These are phyloP conservation scores for Stratiomys singularior DNA, from an alignment of 2,888 invertebrate species.

Conservation along the genomic window DNA sequence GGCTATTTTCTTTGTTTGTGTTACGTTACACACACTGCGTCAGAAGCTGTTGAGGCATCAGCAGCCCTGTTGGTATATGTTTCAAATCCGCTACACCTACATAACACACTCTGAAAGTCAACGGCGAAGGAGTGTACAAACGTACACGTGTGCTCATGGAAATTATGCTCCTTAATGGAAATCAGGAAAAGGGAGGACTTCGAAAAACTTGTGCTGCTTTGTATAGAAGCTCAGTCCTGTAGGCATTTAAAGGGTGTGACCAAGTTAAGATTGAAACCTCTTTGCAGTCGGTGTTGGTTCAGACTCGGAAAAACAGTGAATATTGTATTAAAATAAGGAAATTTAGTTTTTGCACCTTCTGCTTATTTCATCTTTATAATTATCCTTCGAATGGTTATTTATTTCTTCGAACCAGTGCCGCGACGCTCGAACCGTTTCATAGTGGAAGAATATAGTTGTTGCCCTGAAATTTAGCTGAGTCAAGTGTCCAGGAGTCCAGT, in stretches of 20 bases:
- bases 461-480: too few relatives aligned
- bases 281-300: slow-evolving; percentile 34
- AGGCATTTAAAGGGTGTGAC: slow-evolving; percentile 65
- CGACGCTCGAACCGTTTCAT: too few relatives aligned
- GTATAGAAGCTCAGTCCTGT: slow-evolving; percentile 18
- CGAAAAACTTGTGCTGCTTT: not conserved
- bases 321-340: too few relatives aligned
- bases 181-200: slow-evolving; percentile 38
- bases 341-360: too few relatives aligned
- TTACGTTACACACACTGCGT: not conserved
- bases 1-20: not conserved
- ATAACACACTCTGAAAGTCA: not conserved
- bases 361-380: too few relatives aligned
- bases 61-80: too few relatives aligned
- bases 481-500: too few relatives aligned
- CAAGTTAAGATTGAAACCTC: slow-evolving; percentile 63
- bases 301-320: not conserved
- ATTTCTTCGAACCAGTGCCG: too few relatives aligned
- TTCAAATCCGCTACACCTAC: not conserved
- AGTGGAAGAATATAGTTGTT: too few relatives aligned
- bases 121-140: not conserved
- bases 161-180: not conserved
- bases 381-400: too few relatives aligned
- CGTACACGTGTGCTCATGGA: not conserved
- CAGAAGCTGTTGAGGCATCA: not conserved